phyloP scores from a whole-genome alignment of 1,140 invertebrate genomes.

The Pomacea maculata region DNA sequence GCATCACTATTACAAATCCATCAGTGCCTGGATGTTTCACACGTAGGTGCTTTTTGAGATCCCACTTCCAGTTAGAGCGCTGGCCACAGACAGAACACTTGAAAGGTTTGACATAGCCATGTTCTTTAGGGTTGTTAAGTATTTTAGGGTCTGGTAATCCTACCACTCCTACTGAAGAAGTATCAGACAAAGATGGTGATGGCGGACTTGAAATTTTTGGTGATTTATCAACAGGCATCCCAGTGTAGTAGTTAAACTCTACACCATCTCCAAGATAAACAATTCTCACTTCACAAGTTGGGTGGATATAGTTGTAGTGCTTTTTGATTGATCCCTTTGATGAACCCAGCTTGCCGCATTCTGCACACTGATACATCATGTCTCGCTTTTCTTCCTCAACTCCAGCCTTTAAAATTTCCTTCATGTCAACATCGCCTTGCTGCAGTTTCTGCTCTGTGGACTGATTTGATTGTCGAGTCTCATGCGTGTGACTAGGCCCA shows the following conservation, averaged over 20 bases:
- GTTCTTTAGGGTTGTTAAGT: constrained; percentile 37
- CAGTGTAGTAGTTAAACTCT: constrained; percentile 36
- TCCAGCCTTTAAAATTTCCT: not conserved
- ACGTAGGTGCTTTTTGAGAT: constrained; percentile 74
- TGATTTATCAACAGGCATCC: not conserved
- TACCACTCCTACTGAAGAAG: not conserved
- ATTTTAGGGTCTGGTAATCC: constrained; percentile 9
- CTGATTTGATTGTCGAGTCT: not conserved
- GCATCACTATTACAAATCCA: constrained; percentile 77
- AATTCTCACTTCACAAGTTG: constrained; percentile 52
- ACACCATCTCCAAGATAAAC: constrained; percentile 45
- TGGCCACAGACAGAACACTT: constrained; percentile 93
- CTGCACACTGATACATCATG: constrained; percentile 53
- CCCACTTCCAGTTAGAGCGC: constrained; percentile 95
- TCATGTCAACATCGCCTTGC: not conserved
- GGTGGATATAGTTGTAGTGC: constrained; percentile 59
- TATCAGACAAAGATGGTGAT: constrained; percentile 5
- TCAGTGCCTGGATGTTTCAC: constrained; percentile 43
- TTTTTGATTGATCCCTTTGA: constrained; percentile 56
- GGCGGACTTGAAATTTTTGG: not conserved
- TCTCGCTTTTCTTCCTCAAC: not conserved
- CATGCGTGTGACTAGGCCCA: no score
- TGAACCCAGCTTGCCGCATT: constrained; percentile 50
- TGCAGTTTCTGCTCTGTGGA: not conserved
- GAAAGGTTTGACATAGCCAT: constrained; percentile 74